These are phyloP conservation scores for Semicossyphus pulcher DNA, from an alignment of 2,113 vertebrate genomes.

Conservation along the genomic window DNA sequence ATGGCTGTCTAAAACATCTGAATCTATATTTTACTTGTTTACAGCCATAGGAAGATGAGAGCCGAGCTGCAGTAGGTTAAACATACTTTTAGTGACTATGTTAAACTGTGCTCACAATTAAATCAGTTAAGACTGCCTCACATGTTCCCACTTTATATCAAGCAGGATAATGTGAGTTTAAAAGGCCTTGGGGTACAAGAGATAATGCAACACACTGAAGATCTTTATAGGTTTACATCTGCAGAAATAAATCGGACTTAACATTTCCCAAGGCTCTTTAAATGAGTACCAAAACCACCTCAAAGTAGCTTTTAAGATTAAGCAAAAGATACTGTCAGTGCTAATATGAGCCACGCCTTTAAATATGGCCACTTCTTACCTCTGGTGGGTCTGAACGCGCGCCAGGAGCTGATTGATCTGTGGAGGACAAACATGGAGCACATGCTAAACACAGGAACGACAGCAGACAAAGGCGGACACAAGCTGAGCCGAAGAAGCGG, in stretches of 20 bases:
- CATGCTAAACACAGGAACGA: constrained; percentile 33
- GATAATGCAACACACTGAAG: neutral
- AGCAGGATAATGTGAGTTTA: constrained; percentile 27
- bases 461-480: constrained; percentile 11
- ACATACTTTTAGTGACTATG: neutral
- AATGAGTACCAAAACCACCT: neutral
- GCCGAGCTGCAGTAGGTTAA: neutral
- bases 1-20: constrained; percentile 6
- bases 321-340: neutral
- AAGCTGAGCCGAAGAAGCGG: constrained; percentile 19
- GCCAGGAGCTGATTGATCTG: constrained; percentile 79
- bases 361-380: constrained; percentile 65
- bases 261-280: constrained; percentile 21
- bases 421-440: constrained; percentile 60
- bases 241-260: neutral
- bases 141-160: neutral
- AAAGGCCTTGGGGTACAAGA: constrained; percentile 15
- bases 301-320: neutral
- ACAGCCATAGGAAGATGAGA: constrained; percentile 3
- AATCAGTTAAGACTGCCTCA: neutral
- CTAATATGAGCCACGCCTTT: constrained; percentile 4
- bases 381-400: constrained; percentile 73
- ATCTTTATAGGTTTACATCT: neutral
- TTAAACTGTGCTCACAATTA: constrained; percentile 5
- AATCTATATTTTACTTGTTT: neutral